A percentile compares a stretch with the other conserved stretches of the same genome.
Evolutionary conservation across 1,140 invertebrate genomes (phyloP).

Genomic region (Drosophila aff.): DNA sequence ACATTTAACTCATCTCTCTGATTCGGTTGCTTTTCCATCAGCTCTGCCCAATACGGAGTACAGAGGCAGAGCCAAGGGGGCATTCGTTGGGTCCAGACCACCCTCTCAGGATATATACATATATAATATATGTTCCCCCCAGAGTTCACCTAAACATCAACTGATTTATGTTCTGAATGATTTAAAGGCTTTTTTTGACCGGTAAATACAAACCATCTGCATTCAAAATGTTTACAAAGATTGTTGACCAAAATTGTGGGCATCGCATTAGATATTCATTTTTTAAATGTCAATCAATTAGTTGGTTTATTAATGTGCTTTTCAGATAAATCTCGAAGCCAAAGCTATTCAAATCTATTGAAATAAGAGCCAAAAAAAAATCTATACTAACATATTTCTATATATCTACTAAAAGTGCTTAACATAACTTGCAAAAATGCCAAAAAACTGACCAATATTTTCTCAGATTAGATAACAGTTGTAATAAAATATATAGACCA

Average conservation of each 20-base stretch:
- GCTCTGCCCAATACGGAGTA: background rate
- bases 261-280: background rate
- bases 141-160: constrained; percentile 11
- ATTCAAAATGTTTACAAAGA: constrained; percentile 13
- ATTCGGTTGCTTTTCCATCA: background rate
- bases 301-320: background rate
- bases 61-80: constrained; percentile 12
- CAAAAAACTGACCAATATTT: background rate
- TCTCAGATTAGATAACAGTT: background rate
- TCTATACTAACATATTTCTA: background rate
- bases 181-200: constrained; percentile 4
- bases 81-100: background rate
- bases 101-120: background rate
- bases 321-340: background rate
- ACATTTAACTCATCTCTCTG: constrained; percentile 15
- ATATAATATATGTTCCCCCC: background rate
- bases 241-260: background rate
- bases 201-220: background rate
- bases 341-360: background rate
- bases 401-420: background rate
- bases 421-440: background rate
- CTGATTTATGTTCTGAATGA: constrained; percentile 18
- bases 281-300: background rate
- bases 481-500: background rate
- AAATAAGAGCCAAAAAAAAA: background rate